Percentiles rank a stretch among this genome's conserved stretches.
These are phyloP conservation scores for Istiophorus platypterus DNA, from an alignment of 2,113 vertebrate genomes.

Conservation along the genomic window DNA sequence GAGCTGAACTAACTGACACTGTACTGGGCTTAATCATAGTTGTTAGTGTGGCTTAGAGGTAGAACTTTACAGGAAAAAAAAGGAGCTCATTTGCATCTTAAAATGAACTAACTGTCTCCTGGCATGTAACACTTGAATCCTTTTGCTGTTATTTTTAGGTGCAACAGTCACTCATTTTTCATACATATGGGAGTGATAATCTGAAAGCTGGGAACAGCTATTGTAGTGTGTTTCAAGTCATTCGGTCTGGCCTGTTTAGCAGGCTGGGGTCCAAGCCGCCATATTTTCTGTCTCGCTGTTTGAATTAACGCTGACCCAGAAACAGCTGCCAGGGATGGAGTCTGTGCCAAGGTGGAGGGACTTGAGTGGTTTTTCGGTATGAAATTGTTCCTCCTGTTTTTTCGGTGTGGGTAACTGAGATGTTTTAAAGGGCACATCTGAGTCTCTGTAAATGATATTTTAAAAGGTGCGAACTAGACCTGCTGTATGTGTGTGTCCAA, in stretches of 20 bases:
- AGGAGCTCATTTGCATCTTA: constrained; percentile 49
- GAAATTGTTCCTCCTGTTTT: neutral
- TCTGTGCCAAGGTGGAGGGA: constrained; percentile 39
- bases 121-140: neutral
- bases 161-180: constrained; percentile 23
- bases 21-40: constrained; percentile 39
- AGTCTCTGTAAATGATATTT: neutral
- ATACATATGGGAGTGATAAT: constrained; percentile 72
- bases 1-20: constrained; percentile 17
- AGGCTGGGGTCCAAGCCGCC: constrained; percentile 61
- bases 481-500: neutral
- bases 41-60: constrained; percentile 28
- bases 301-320: constrained; percentile 74
- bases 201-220: constrained; percentile 43
- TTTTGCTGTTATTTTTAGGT: constrained; percentile 71
- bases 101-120: constrained; percentile 14
- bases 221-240: constrained; percentile 65
- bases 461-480: neutral
- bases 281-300: constrained; percentile 60
- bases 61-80: constrained; percentile 33
- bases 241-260: constrained; percentile 50
- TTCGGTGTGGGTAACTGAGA: constrained; percentile 1
- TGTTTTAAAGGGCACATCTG: constrained; percentile 9
- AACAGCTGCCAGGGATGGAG: constrained; percentile 47
- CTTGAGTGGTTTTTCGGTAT: constrained; percentile 22